Base-by-base conservation (phyloP, 2,797 vertebrate species). In the Notamacropus eugenii region DNA sequence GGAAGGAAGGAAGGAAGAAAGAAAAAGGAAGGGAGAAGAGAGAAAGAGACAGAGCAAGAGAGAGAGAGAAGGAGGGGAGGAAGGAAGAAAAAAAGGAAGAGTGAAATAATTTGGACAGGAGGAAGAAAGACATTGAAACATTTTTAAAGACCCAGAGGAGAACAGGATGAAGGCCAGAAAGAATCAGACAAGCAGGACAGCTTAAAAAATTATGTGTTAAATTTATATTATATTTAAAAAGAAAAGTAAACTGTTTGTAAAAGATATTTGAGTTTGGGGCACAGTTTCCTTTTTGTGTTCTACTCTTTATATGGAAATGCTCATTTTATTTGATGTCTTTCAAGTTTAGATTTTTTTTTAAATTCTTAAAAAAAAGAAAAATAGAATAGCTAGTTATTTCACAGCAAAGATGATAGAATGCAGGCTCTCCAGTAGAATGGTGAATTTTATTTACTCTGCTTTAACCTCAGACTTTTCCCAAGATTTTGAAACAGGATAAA, bases 31-130 rank as follows among this genome's bases (percentile, higher is more conserved):
- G 5, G 9, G 9, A 9, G 8, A 27, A 59, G 5, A 9, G 11
- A 31, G 28, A 62, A 3, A 31, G 2, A 59, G 12, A 12, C 2
- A 34, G 10, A 31, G 1, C 0, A 4, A 59, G 29, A 13, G 3
- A 34, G 12, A 1, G 4, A 34, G 3, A 2, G 12, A 34, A 12
- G 6, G 16, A 74, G 16, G 5, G 14, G n/a, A 1, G 34, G 13
- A 67, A 34, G 31, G n/a, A n/a, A 5, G 5, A n/a, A 67, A 13
- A 5, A 12, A 62, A 58, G 28, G 29, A 27, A 57, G 56, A 9
- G 27, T 58, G 27, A 62, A 62, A 62, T 62, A 62, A 34, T 62
- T 62, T 62, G 59, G 31, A 62, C 4, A 62, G 12, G 31, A 67
- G 62, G 62, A 74, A 40, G 67, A 46, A 82, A 82, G 74, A 9